These are phyloP conservation scores for Oscheius myriophilus DNA, from an alignment of 2,888 invertebrate genomes.

Conservation along the genomic window DNA sequence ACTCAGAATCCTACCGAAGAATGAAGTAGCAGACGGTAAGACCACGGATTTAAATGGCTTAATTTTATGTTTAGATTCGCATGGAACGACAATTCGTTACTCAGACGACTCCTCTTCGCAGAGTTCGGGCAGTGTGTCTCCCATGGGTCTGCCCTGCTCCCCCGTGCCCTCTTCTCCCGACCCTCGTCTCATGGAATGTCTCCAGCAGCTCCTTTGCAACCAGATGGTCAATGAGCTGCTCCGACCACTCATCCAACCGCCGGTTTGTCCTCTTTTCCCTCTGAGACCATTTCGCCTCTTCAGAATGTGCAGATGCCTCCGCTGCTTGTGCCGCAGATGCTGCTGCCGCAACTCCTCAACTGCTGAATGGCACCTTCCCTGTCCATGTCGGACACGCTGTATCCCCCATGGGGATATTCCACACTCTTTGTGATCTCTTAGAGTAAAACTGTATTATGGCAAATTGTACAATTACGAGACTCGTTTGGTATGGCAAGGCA, in stretches of 20 bases:
- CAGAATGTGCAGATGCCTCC: neutral
- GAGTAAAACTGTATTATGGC: no score
- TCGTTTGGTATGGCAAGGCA: no score
- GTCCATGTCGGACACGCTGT: constrained; percentile 18
- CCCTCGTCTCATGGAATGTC: constrained; percentile 15
- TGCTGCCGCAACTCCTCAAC: constrained; percentile 8
- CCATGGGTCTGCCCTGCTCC: neutral
- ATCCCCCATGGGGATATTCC: constrained; percentile 30
- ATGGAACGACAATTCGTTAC: neutral
- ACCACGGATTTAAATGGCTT: constrained; percentile 12
- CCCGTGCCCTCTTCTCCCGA: constrained; percentile 23
- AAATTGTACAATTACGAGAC: no score
- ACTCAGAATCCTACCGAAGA: constrained; percentile 48
- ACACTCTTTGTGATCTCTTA: neutral
- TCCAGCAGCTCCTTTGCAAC: constrained; percentile 22
- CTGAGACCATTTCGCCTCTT: neutral
- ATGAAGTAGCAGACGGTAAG: constrained; percentile 13
- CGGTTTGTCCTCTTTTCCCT: neutral
- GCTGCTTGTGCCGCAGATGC: constrained; percentile 4
- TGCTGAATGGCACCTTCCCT: neutral
- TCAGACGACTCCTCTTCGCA: constrained; percentile 11
- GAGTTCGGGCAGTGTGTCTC: constrained; percentile 10
- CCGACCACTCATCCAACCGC: constrained; percentile 18
- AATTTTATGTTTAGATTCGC: neutral
- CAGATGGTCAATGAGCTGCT: constrained; percentile 20